phyloP scores from a whole-genome alignment of 2,113 vertebrate species.

The Tragelaphus scriptus region DNA sequence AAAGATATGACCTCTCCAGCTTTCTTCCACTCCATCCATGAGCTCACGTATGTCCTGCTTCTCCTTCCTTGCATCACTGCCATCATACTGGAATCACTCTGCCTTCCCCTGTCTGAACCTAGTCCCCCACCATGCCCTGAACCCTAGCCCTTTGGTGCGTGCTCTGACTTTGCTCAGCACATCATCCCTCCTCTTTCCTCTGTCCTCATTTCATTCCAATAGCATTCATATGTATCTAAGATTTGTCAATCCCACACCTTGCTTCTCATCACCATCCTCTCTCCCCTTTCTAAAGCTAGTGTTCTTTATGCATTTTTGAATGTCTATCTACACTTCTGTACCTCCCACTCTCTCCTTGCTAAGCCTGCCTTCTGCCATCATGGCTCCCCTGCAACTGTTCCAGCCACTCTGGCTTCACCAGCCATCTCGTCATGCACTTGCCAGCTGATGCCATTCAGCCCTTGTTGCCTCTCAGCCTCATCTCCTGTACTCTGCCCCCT shows the following conservation, averaged over 20 bases:
- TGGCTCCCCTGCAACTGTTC: neutral
- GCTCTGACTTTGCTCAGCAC: neutral
- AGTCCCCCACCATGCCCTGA: neutral
- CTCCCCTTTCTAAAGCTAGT: neutral
- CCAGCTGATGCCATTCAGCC: neutral
- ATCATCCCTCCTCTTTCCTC: neutral
- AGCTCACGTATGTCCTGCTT: neutral
- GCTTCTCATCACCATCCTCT: neutral
- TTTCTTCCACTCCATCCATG: neutral
- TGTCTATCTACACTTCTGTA: neutral
- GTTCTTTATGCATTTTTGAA: neutral
- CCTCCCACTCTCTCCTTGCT: neutral
- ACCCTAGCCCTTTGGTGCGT: neutral
- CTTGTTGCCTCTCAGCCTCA: neutral
- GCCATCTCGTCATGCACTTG: neutral
- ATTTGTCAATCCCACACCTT: neutral
- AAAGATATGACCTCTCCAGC: neutral
- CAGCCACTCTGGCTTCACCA: neutral
- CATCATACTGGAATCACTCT: neutral
- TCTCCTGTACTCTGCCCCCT: neutral
- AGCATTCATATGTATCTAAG: neutral
- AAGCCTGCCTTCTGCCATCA: neutral
- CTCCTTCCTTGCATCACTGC: neutral
- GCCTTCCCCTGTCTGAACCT: neutral
- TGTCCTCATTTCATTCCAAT: neutral